Evolutionary conservation across 1,140 invertebrate genomes (phyloP), one percentile per base, ranked within the genome.

Genomic region (Drosophila tristis): DNA sequence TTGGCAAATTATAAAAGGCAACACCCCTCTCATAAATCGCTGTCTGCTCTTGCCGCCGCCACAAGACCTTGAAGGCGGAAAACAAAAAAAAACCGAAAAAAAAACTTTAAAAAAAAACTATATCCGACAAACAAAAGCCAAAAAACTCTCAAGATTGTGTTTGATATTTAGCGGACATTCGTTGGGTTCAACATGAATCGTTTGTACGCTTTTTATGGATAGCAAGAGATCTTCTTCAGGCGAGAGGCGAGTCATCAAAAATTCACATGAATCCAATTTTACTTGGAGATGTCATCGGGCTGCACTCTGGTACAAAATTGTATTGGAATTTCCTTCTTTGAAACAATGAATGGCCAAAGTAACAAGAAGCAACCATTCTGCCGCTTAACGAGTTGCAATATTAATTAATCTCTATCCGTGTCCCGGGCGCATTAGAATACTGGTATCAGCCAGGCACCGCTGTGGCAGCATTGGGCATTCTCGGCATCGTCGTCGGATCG

Each of bases 1-100:
- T 49, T 64, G 55, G 55, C 59, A 77, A 78, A 78, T 70, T 77
- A 78, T 74, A 74, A 80, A 74, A 60, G 76, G 56, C 60, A 54
- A 80, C 71, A 75, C 77, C 74, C 74, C 55, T 56, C 29, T 20
- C 54, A 80, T 62, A 79, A 78, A 74, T 67, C 66, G 74, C 57
- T 26, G 48, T 72, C 74, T 76, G 63, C 23, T 53, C 42, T 76
- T 53, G 29, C 29, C 56, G 64, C 64, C 58, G 74, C 54, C 67
- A 56, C 62, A 65, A 71, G 78, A 71, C 71, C 76, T 78, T 78
- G 76, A 71, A 58, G 47, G 9, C 42, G 13, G 11, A 39, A 29
- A 23, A 31, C 13, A 44, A 58, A 35, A 50, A 58, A 59, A 70
- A 43, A 56, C 48, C 16, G 16, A 44, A 71, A 1, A 29, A 43